phyloP scores from a whole-genome alignment of 2,888 invertebrate genomes.

The Mermis nigrescens region DNA sequence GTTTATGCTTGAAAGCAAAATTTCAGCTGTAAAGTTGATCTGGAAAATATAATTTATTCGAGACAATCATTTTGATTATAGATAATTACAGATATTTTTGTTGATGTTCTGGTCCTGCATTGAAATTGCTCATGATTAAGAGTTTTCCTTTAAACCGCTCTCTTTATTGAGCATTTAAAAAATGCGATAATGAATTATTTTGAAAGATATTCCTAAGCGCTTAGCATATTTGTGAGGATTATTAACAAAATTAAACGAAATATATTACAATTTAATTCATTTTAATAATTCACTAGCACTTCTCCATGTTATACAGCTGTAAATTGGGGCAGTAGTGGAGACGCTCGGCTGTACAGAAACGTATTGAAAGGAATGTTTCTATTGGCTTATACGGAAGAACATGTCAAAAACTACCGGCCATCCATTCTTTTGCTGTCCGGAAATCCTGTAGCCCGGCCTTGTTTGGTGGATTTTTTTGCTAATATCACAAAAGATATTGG shows the following conservation, averaged over 20 bases:
- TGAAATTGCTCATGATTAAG: no score
- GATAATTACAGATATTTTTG: no score
- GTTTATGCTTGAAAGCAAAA: no score
- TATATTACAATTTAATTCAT: constrained; percentile 45
- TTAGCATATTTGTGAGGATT: constrained; percentile 6
- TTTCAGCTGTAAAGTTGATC: no score
- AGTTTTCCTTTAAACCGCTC: no score
- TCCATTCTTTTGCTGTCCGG: constrained; percentile 71
- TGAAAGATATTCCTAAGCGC: no score
- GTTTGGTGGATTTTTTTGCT: constrained; percentile 69
- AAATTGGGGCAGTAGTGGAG: constrained; percentile 88
- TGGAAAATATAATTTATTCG: no score
- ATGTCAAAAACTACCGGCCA: constrained; percentile 89
- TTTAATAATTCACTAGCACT: constrained; percentile 57
- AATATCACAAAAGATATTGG: constrained; percentile 75
- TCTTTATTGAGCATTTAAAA: no score
- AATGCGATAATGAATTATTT: no score
- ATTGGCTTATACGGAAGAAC: constrained; percentile 66
- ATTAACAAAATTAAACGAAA: constrained; percentile 67
- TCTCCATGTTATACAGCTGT: constrained; percentile 56
- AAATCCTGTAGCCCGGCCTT: constrained; percentile 59
- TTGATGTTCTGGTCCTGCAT: no score
- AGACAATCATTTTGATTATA: no score
- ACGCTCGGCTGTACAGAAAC: constrained; percentile 78
- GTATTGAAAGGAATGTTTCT: constrained; percentile 67